Conservation (phyloP, 2,888 invertebrate genomes). For the Ganaspis brasiliensis region DNA sequence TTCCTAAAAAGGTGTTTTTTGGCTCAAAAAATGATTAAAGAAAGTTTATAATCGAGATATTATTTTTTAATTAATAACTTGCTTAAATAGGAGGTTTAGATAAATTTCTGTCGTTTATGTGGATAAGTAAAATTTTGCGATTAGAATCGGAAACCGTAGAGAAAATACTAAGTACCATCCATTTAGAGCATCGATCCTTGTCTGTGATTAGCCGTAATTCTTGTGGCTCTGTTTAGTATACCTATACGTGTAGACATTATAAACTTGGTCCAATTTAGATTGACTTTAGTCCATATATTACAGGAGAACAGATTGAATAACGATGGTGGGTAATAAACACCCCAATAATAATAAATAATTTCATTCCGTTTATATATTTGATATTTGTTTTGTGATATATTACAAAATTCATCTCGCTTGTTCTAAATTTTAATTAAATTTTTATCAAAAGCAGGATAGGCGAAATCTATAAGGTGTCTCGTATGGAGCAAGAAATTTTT, state of each 20-base stretch:
- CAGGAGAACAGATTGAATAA: neutral
- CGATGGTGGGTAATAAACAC: neutral
- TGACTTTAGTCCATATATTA: constrained; percentile 26
- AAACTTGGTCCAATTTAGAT: constrained; percentile 22
- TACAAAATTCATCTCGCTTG: too few species aligned
- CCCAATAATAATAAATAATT: neutral
- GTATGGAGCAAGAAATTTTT: too few species aligned
- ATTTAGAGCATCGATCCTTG: constrained; percentile 28
- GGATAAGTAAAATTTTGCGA: neutral
- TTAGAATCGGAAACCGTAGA: constrained; percentile 10
- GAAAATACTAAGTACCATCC: constrained; percentile 25
- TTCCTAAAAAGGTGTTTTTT: too few species aligned
- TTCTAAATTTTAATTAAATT: too few species aligned
- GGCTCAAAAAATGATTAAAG: too few species aligned
- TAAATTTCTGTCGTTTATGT: neutral
- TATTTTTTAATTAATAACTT: neutral
- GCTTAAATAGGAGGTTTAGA: neutral
- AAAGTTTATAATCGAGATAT: too few species aligned
- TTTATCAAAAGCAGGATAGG: too few species aligned
- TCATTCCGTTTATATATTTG: neutral
- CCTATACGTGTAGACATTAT: neutral
- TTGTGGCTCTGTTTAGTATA: constrained; percentile 12
- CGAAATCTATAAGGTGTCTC: too few species aligned
- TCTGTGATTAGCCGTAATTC: constrained; percentile 28
- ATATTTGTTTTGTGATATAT: too few species aligned